A percentile compares a stretch with the other conserved stretches of the same genome.
Conservation (phyloP, 2,888 invertebrate genomes). For the Eretmocerus hayati region DNA sequence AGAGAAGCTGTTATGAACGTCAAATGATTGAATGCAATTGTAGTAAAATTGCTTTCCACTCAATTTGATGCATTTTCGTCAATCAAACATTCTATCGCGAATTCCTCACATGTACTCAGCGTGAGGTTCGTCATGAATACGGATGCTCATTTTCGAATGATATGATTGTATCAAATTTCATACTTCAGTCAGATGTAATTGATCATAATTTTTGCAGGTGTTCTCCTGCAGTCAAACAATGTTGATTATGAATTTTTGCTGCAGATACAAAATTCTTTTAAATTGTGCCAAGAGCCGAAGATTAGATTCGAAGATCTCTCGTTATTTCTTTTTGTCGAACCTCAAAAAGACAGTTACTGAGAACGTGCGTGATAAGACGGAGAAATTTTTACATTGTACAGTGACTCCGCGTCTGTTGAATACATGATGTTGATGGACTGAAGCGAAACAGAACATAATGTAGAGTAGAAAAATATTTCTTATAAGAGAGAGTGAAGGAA, state of each 20-base stretch:
- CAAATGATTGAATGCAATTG: no score
- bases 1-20: no score
- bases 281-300: conserved; percentile 28
- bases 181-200: no score
- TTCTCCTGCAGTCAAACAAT: conserved; percentile 38
- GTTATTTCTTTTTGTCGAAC: conserved; percentile 28
- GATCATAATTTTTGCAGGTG: conserved; percentile 34
- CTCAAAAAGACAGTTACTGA: conserved; percentile 27
- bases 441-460: conserved; percentile 14
- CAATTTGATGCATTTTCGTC: no score
- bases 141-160: no score
- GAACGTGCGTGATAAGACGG: conserved; percentile 19
- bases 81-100: no score
- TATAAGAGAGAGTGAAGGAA: conserved; percentile 12
- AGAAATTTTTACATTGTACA: conserved; percentile 46
- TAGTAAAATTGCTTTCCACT: no score
- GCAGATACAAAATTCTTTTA: conserved; percentile 26
- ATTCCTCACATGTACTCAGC: no score
- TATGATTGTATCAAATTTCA: no score
- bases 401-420: conserved; percentile 44
- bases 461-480: conserved; percentile 10
- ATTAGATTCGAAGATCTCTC: conserved; percentile 30
- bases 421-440: conserved; percentile 30
- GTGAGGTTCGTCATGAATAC: no score
- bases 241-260: conserved; percentile 38